A percentile compares a stretch with the other conserved stretches of the same genome.
These are phyloP conservation scores for Idaea biselata DNA, from an alignment of 2,888 invertebrate genomes.

Conservation along the genomic window DNA sequence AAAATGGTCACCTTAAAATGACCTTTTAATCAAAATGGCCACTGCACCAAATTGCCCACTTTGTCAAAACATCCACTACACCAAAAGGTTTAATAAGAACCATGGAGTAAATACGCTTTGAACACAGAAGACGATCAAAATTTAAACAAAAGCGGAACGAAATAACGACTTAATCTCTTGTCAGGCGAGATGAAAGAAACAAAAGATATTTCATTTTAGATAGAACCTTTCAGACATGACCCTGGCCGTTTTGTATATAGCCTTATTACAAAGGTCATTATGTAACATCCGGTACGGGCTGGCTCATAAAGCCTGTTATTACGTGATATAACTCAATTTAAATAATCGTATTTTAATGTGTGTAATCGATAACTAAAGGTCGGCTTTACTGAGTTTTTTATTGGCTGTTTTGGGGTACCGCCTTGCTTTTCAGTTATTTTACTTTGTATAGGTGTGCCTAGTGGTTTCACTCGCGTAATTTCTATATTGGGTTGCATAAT, in stretches of 20 bases:
- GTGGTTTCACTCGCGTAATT: too few relatives aligned
- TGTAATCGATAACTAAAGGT: not conserved
- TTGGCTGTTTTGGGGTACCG: not conserved
- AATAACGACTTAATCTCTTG: not conserved
- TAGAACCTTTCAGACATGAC: not conserved
- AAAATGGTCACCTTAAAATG: too few relatives aligned
- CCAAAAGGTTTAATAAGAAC: too few relatives aligned
- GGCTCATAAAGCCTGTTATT: not conserved
- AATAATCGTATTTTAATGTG: not conserved
- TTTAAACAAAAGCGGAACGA: not conserved
- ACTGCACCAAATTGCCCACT: too few relatives aligned
- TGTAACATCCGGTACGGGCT: not conserved
- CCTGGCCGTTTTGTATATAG: not conserved
- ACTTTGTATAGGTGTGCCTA: not conserved
- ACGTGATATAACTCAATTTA: not conserved
- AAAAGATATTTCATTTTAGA: not conserved
- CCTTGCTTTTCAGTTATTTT: too few relatives aligned
- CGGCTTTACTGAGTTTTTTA: not conserved
- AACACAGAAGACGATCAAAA: too few relatives aligned
- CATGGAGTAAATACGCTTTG: too few relatives aligned
- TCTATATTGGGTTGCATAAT: too few relatives aligned
- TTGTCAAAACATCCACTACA: too few relatives aligned
- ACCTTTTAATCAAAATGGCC: too few relatives aligned
- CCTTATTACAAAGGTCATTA: conserved; percentile 1
- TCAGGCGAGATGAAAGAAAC: not conserved